Conservation (phyloP, 2,888 invertebrate genomes). For the Dolichopus griseipennis region DNA sequence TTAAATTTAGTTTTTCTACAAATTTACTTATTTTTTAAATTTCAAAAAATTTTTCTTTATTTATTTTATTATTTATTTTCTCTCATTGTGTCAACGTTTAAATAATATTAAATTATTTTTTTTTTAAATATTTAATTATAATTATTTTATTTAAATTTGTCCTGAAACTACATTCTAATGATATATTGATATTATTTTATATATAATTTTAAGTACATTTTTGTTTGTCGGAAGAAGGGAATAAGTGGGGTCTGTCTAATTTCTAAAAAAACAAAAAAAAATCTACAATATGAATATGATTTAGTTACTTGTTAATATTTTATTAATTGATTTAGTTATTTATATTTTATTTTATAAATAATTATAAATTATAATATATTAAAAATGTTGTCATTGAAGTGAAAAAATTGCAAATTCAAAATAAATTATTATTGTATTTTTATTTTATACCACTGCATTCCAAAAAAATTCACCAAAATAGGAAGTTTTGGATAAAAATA, state of each 20-base stretch:
- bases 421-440: too few species aligned
- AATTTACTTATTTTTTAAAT: conserved; percentile 10
- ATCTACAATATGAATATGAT: neutral
- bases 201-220: conserved; percentile 13
- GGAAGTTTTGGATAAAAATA: too few species aligned
- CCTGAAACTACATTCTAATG: conserved; percentile 22
- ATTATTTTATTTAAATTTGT: conserved; percentile 10
- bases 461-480: too few species aligned
- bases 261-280: neutral
- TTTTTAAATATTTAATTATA: conserved; percentile 14
- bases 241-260: neutral
- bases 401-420: too few species aligned
- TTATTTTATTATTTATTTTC: conserved; percentile 10
- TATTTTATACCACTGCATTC: too few species aligned
- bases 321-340: neutral
- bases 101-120: conserved; percentile 14
- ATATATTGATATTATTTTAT: conserved; percentile 22
- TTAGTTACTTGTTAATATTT: neutral
- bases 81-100: conserved; percentile 12
- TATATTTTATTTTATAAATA: neutral
- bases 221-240: neutral
- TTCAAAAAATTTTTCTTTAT: too few species aligned
- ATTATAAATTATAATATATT: too few species aligned
- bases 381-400: too few species aligned
- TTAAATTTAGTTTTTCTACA: conserved; percentile 10